Evolutionary conservation across 2,797 vertebrate species (phyloP), one percentile per base, ranked within the genome.

Genomic region (Hoplostethus atlanticus): DNA sequence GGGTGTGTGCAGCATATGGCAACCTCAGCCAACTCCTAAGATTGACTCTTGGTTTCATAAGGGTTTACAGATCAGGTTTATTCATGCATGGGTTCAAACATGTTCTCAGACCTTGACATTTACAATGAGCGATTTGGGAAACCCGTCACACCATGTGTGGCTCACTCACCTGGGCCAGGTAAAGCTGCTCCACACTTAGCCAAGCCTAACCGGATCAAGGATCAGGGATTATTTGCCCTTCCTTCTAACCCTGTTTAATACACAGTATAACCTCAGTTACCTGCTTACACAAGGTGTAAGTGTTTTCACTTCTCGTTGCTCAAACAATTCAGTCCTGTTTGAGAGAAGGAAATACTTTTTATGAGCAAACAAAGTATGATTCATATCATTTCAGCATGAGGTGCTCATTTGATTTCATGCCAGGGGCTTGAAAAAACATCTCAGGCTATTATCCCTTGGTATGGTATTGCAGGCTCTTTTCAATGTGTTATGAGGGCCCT

Each of bases 151-250:
- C 51, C 68, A 51, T 73, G 76, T 75, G 57, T 7, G 13, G 28
- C 65, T 64, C n/a, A 62, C 31, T 90, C 64, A 83, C 80, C 87
- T 77, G 48, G 55, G 55, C 16, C 61, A 86, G 70, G 72, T 73
- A 77, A 92, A 92, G 88, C 89, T 60, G 80, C 83, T 89, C 84
- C 83, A 62, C 86, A 71, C 66, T 88, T 85, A 87, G 86, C 77
- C 77, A 54, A 73, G 79, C 67, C 70, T 91, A 88, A 86, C 31
- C 53, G 82, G 86, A 91, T 93, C 16, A 83, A 62, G 59, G 80
- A 72, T 31, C 64, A 78, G 55, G 72, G 78, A 84, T 91, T 82
- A 87, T 16, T 46, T 52, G 48, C 3, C 83, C 84, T 85, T 83
- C 86, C 88, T 80, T 64, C 11, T 6, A 44, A 71, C 67, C 47